Evolutionary conservation across 2,113 vertebrate genomes (phyloP).

Genomic region (Fregata magnificens): DNA sequence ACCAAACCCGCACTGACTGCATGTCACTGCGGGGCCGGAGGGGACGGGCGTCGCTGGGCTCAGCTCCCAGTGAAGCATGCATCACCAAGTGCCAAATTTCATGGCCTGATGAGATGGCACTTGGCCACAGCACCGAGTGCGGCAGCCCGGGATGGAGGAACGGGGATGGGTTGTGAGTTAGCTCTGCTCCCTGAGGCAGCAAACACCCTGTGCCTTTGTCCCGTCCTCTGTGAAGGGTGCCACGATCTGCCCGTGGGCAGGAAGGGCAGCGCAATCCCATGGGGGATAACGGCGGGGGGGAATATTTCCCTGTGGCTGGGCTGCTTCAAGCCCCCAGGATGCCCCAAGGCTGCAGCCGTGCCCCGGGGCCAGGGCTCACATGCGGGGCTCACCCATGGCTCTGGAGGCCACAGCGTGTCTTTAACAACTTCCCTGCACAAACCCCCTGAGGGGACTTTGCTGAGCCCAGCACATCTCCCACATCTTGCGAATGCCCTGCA

Average conservation of each 20-base stretch:
- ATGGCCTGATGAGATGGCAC: not conserved
- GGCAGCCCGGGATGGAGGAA: not conserved
- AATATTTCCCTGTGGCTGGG: not conserved
- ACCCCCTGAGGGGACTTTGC: not conserved
- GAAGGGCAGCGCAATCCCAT: not conserved
- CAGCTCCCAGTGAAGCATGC: accelerated
- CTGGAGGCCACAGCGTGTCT: not conserved
- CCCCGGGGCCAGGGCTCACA: not conserved
- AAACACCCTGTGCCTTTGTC: not conserved
- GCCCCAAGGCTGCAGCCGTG: not conserved
- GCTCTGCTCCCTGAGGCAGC: not conserved
- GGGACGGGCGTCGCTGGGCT: not conserved
- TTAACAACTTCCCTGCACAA: not conserved
- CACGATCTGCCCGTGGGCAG: not conserved
- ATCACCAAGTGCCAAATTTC: not conserved
- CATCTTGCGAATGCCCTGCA: not conserved
- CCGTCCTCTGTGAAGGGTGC: not conserved
- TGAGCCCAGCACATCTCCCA: not conserved
- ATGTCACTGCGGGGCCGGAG: accelerated
- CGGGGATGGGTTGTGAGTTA: not conserved
- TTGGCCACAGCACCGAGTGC: not conserved
- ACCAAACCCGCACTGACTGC: not conserved
- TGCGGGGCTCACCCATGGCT: not conserved
- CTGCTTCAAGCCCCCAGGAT: not conserved
- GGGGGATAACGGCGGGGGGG: accelerated